Conservation (phyloP, 2,888 invertebrate genomes). For the Erebia aethiops region DNA sequence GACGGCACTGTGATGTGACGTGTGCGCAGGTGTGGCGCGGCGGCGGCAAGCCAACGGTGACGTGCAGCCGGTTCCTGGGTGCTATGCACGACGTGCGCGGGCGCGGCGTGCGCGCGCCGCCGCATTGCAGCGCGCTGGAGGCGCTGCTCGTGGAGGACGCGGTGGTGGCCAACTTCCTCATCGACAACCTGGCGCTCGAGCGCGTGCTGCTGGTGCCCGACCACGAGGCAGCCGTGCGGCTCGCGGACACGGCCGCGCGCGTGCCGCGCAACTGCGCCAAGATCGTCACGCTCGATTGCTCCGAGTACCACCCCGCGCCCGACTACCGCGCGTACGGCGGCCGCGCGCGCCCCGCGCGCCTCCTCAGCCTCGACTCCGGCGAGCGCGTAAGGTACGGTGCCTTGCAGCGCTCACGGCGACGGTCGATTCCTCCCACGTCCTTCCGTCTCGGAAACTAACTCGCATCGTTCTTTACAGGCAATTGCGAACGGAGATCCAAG, state of each 20-base stretch:
- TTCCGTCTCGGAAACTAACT: background rate
- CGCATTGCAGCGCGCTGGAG: slow-evolving; percentile 84
- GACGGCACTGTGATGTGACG: too few relatives aligned
- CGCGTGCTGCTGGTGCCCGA: slow-evolving; percentile 89
- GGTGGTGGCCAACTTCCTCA: slow-evolving; percentile 91
- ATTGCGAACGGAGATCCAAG: slow-evolving; percentile 1
- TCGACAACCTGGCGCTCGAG: slow-evolving; percentile 90
- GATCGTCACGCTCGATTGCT: slow-evolving; percentile 86
- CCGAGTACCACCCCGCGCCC: slow-evolving; percentile 89
- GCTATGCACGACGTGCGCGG: slow-evolving; percentile 75
- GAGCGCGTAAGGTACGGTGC: slow-evolving; percentile 81
- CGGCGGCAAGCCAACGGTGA: slow-evolving; percentile 81
- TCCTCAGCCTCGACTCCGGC: slow-evolving; percentile 85
- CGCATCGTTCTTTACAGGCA: background rate
- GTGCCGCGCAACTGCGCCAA: slow-evolving; percentile 87
- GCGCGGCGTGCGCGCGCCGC: slow-evolving; percentile 67
- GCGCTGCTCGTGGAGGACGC: slow-evolving; percentile 89
- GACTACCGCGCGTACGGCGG: slow-evolving; percentile 89
- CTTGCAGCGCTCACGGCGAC: background rate
- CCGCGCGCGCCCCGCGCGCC: slow-evolving; percentile 76
- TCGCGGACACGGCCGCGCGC: slow-evolving; percentile 85
- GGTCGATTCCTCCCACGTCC: background rate
- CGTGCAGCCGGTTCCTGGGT: slow-evolving; percentile 85
- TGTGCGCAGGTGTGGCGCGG: slow-evolving; percentile 59
- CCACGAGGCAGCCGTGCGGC: slow-evolving; percentile 85